Evolutionary conservation across 1,140 invertebrate genomes (phyloP).

Genomic region (Sitodiplosis mosellana): DNA sequence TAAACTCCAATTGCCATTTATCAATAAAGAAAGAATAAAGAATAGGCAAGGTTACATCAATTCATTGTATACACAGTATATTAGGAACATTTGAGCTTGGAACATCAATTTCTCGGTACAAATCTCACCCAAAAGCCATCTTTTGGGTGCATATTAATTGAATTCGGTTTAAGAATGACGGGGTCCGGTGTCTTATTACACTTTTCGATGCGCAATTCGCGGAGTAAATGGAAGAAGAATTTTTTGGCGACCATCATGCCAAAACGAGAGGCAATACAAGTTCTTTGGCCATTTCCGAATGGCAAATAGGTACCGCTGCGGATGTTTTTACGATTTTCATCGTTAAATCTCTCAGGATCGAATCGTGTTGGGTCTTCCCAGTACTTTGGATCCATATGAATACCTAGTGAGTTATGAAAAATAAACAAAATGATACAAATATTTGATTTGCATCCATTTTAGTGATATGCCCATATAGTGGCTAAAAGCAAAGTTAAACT

Average conservation of each 20-base stretch:
- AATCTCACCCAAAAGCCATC: constrained; percentile 9
- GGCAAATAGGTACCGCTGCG: constrained; percentile 28
- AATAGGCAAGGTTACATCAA: too few species aligned
- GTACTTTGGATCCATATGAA: constrained; percentile 30
- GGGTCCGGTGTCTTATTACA: constrained; percentile 9
- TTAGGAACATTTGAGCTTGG: too few species aligned
- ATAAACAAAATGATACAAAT: too few species aligned
- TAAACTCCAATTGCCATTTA: too few species aligned
- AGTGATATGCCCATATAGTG: too few species aligned
- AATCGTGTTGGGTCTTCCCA: constrained; percentile 32
- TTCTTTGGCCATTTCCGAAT: constrained; percentile 32
- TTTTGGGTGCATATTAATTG: constrained; percentile 5
- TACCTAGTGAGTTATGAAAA: too few species aligned
- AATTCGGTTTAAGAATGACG: constrained; percentile 4
- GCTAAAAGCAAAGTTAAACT: too few species aligned
- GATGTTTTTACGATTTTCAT: constrained; percentile 23
- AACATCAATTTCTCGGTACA: constrained; percentile 7
- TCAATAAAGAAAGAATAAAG: too few species aligned
- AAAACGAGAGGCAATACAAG: constrained; percentile 26
- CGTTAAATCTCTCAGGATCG: constrained; percentile 32
- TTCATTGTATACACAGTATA: too few species aligned
- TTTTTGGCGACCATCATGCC: constrained; percentile 35
- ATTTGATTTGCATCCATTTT: too few species aligned
- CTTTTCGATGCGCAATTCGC: constrained; percentile 9
- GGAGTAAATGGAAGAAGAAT: constrained; percentile 23